phyloP scores from a whole-genome alignment of 2,888 invertebrate species.

The Oxyteleia sp. region DNA sequence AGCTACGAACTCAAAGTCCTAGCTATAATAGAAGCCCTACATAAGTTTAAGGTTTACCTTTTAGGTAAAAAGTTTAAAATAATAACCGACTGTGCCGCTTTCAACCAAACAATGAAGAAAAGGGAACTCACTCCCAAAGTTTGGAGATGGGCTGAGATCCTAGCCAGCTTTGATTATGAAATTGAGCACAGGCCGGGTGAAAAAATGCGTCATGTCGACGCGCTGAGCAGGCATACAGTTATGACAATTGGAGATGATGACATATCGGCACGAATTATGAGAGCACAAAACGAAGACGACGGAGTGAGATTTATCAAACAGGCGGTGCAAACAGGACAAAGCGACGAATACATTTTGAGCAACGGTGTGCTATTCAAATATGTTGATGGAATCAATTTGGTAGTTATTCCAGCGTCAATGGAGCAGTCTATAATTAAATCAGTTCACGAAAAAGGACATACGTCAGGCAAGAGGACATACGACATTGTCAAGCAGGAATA shows the following conservation, averaged over 20 bases:
- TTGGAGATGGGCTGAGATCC: constrained; percentile 43
- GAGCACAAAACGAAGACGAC: constrained; percentile 32
- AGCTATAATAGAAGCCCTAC: constrained; percentile 71
- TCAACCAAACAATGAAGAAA: constrained; percentile 52
- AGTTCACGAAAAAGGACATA: constrained; percentile 54
- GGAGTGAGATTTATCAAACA: constrained; percentile 13
- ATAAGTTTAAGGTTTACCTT: constrained; percentile 63
- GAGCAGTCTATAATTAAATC: constrained; percentile 6
- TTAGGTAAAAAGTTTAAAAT: constrained; percentile 70
- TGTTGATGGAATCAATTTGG: constrained; percentile 16
- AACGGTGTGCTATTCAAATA: constrained; percentile 28
- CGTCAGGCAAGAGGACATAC: constrained; percentile 9
- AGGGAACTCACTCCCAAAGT: constrained; percentile 38
- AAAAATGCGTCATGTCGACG: constrained; percentile 60
- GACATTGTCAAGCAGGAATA: constrained; percentile 37
- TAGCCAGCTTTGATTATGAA: constrained; percentile 45
- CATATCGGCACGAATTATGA: constrained; percentile 8
- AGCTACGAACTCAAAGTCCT: constrained; percentile 71
- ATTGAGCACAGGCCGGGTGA: constrained; percentile 42
- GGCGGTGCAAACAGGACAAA: neutral
- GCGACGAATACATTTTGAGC: too few relatives aligned
- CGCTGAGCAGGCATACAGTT: constrained; percentile 28
- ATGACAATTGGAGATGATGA: constrained; percentile 20
- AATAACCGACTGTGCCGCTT: constrained; percentile 72
- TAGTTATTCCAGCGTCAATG: constrained; percentile 20